Evolutionary conservation across 2,113 vertebrate genomes (phyloP).

Genomic region (Tetrax tetrax): DNA sequence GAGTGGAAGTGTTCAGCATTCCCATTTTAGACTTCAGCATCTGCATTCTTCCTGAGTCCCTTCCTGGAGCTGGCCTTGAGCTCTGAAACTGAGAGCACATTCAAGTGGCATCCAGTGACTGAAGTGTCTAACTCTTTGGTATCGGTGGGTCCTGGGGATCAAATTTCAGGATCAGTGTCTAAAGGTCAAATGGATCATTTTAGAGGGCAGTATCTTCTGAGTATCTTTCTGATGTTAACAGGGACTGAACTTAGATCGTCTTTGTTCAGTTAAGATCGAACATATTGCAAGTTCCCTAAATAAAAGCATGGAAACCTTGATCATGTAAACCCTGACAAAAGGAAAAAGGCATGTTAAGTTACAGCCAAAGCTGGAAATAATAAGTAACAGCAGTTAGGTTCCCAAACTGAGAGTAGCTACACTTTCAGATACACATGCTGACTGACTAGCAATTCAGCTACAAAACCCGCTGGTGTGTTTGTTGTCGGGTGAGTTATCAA

Average conservation of each 20-base stretch:
- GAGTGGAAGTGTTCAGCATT: neutral
- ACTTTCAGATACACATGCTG: neutral
- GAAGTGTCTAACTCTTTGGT: neutral
- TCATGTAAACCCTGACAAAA: neutral
- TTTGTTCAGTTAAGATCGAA: neutral
- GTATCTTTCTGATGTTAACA: neutral
- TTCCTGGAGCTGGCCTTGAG: constrained; percentile 14
- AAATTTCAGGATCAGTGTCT: neutral
- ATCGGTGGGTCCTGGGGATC: neutral
- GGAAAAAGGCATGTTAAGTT: neutral
- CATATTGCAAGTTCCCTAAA: neutral
- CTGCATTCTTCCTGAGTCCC: neutral
- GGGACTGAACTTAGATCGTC: neutral
- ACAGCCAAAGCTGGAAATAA: neutral
- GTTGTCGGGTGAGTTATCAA: neutral
- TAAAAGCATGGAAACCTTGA: neutral
- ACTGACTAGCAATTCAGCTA: neutral
- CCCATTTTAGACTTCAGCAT: constrained; percentile 5
- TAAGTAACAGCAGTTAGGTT: neutral
- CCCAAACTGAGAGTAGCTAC: neutral
- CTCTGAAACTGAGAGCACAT: neutral
- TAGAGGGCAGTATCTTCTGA: neutral
- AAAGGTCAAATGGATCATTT: neutral
- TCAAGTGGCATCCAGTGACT: neutral
- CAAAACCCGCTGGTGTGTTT: neutral